Conservation (phyloP, 2,888 invertebrate genomes). For the Aphidoletes aphidimyza region DNA sequence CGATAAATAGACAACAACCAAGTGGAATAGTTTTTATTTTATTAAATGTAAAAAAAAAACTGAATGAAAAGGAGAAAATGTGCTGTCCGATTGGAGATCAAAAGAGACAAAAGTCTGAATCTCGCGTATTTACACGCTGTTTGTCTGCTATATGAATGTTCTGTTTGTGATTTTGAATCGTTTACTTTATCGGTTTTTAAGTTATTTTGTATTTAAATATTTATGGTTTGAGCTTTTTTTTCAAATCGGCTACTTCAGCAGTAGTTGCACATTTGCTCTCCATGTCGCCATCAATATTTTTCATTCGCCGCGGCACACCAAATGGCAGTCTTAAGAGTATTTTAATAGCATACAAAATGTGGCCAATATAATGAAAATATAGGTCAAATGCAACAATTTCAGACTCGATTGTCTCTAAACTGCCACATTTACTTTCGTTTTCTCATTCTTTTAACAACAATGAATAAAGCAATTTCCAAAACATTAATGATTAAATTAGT, state of each 20-base stretch:
- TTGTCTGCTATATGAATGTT: background rate
- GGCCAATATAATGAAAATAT: background rate
- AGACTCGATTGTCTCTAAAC: background rate
- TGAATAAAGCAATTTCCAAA: background rate
- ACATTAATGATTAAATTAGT: constrained; percentile 10
- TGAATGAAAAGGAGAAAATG: background rate
- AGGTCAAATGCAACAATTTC: constrained; percentile 20
- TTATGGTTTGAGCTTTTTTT: constrained; percentile 4
- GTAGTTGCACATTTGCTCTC: no score
- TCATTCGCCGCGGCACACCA: no score
- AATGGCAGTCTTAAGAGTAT: no score
- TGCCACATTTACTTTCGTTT: background rate
- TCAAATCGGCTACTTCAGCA: background rate
- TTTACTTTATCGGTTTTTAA: constrained; percentile 36
- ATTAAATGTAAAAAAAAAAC: background rate
- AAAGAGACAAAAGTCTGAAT: background rate
- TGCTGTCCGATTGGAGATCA: no score
- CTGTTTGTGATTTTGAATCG: background rate
- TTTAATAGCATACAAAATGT: no score
- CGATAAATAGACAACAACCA: background rate
- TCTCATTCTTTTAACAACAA: background rate
- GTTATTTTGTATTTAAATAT: constrained; percentile 29
- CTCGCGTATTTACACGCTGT: background rate
- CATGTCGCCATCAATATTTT: no score
- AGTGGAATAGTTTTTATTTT: background rate